phyloP scores from a whole-genome alignment of 2,113 vertebrate species.

The Hippocampus zosterae region DNA sequence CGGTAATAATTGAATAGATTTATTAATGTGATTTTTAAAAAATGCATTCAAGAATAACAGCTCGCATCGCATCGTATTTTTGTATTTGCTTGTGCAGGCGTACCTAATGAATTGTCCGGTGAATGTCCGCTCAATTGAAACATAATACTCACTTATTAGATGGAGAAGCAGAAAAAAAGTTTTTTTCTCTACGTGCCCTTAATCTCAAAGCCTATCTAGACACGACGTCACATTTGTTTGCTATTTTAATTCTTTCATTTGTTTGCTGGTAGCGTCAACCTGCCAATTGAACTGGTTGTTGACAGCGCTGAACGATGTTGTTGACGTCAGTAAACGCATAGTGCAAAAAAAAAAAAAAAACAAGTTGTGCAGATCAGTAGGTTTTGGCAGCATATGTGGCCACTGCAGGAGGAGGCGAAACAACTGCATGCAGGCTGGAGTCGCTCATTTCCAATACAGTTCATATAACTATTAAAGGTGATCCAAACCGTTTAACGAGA shows the following conservation, averaged over 20 bases:
- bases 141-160: not conserved
- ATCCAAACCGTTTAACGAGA: no score
- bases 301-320: not conserved
- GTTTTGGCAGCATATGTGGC: conserved; percentile 63
- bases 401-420: conserved; percentile 68
- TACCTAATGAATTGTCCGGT: not conserved
- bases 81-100: not conserved
- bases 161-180: no score
- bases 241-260: not conserved
- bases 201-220: not conserved
- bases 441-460: conserved; percentile 51
- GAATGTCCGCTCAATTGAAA: not conserved
- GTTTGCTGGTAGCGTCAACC: not conserved
- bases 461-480: no score
- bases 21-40: no score
- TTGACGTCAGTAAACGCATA: not conserved
- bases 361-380: not conserved
- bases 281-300: not conserved
- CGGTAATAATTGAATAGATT: no score
- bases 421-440: conserved; percentile 83
- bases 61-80: no score
- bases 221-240: not conserved
- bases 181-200: not conserved
- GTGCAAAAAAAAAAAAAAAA: not conserved
- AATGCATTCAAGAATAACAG: no score